A percentile compares a stretch with the other conserved stretches of the same genome.
phyloP scores from a whole-genome alignment of 2,113 vertebrate species.

The Notarius lentiginosus region DNA sequence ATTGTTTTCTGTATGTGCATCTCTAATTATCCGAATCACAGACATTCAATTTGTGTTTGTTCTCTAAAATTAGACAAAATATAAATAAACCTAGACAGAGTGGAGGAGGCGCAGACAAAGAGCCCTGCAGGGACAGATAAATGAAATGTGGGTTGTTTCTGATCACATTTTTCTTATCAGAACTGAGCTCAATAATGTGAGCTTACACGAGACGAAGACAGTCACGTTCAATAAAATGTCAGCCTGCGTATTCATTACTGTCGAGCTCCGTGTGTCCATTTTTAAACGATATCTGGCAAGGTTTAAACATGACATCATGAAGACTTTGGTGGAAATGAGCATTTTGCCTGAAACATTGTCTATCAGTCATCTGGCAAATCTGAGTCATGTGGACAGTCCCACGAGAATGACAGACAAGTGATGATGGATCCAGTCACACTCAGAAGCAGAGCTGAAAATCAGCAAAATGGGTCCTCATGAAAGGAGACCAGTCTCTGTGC shows the following conservation, averaged over 20 bases:
- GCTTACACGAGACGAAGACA: not conserved
- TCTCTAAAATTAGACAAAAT: slow-evolving; percentile 22
- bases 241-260: slow-evolving; percentile 14
- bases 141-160: slow-evolving; percentile 32
- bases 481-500: not conserved
- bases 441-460: not conserved
- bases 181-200: slow-evolving; percentile 2
- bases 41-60: slow-evolving; percentile 1
- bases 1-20: not conserved
- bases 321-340: not conserved
- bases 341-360: not conserved
- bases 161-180: slow-evolving; percentile 37
- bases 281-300: slow-evolving; percentile 10
- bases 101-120: not conserved
- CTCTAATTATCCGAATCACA: not conserved
- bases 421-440: not conserved
- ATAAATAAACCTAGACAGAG: slow-evolving; percentile 21
- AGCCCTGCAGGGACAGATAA: slow-evolving; percentile 27
- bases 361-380: not conserved
- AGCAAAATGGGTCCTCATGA: not conserved
- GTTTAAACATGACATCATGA: slow-evolving; percentile 1
- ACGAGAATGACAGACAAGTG: not conserved
- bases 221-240: not conserved
- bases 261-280: not conserved
- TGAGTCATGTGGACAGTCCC: not conserved